phyloP scores from a whole-genome alignment of 2,113 vertebrate genomes.

The Pygathrix nemaeus region DNA sequence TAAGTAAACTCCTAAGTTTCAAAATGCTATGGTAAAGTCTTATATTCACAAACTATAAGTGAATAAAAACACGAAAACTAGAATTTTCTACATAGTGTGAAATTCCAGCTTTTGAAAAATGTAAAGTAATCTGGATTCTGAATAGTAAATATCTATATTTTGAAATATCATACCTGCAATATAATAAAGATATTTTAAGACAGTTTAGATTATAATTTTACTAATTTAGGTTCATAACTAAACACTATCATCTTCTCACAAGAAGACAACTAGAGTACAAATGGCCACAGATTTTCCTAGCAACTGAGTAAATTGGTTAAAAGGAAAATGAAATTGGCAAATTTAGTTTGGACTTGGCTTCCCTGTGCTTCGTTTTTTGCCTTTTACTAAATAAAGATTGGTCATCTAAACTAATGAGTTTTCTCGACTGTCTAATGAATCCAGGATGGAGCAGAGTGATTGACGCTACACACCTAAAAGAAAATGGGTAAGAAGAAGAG shows the following conservation, averaged over 20 bases:
- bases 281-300: constrained; percentile 46
- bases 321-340: not conserved
- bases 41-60: not conserved
- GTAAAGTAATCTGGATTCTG: not conserved
- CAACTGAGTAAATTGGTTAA: constrained; percentile 17
- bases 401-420: not conserved
- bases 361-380: not conserved
- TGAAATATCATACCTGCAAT: constrained; percentile 53
- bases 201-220: constrained; percentile 48
- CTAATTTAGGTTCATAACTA: constrained; percentile 64
- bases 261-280: constrained; percentile 59
- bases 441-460: not conserved
- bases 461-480: not conserved
- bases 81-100: constrained; percentile 5
- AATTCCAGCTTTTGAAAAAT: constrained; percentile 13
- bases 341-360: constrained; percentile 17
- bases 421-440: not conserved
- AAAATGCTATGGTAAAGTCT: constrained; percentile 17
- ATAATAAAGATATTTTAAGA: constrained; percentile 60
- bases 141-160: not conserved
- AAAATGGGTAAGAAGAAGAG: not conserved
- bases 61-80: not conserved
- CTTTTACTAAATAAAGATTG: not conserved
- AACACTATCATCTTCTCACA: constrained; percentile 34
- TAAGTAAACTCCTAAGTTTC: constrained; percentile 19